Evolutionary conservation across 2,888 invertebrate species (phyloP), one percentile per base, ranked within the genome.

Genomic region (Pristionchus exspectatus): DNA sequence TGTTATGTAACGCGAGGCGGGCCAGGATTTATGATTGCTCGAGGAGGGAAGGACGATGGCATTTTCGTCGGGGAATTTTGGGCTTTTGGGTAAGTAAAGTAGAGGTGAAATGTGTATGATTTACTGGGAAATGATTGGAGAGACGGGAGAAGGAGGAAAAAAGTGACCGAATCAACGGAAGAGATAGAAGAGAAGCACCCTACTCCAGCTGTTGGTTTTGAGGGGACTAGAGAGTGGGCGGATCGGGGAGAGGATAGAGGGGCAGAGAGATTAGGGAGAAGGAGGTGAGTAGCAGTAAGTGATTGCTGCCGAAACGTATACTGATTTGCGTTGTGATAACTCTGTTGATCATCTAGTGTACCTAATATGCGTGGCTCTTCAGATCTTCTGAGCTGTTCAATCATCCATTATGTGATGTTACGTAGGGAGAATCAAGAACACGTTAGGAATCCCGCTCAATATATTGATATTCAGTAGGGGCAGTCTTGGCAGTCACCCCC

Each of bases 161-260:
- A 81, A 81, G 81, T 50, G 81, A 81, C 81, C 81, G 50, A 54
- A 81, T 81, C 81, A 81, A 50, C 54, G 81, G 54, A 81, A 81
- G 81, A 38, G 69, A 69, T 24, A 69, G 63, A 69, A 66, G 69
- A 30, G 69, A 30, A 59, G 59, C 59, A 2, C 66, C 44, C 44
- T 0, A n/a, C 74, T 54, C 81, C 81, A 81, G 81, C 81, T 81
- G 81, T 81, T 81, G 81, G 74, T 74, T 74, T 24, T 63, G 38
- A 33, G 59, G 10, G 33, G 38, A 24, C 1, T 27, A 85, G 30
- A 38, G 56, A 85, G 84, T 33, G 59, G 30, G 84, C 10, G 59
- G 33, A 59, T 59, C 30, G 33, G 59, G 33, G 84, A 59, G 84
- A 4, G 59, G 16, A 0, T 10, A 85, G 84, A 85, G 84, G 59